Percentiles rank a stretch among this genome's conserved stretches.
Conservation (phyloP, 2,888 invertebrate species). For the Ormia ochracea region DNA sequence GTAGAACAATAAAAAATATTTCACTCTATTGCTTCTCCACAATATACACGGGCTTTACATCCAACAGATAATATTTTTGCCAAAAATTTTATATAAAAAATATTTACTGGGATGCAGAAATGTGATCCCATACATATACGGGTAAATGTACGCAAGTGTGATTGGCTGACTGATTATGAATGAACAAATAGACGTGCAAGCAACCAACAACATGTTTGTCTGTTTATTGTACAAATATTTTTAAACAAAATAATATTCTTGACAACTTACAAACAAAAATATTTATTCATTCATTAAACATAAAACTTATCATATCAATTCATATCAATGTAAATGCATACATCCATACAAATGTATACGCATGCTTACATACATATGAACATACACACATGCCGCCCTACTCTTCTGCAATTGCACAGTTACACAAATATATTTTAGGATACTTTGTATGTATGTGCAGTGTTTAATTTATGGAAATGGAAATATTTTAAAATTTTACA, state of each 20-base stretch:
- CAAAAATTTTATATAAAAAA: too few species aligned
- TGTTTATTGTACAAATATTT: background rate
- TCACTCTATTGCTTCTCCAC: too few species aligned
- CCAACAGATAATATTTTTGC: too few species aligned
- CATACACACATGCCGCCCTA: too few species aligned
- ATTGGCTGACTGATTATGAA: slow-evolving; percentile 3
- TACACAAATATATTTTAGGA: background rate
- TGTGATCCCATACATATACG: background rate
- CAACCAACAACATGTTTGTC: background rate
- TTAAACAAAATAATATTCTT: slow-evolving; percentile 40
- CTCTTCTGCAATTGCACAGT: background rate
- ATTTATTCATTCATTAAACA: slow-evolving; percentile 52
- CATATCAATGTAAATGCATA: slow-evolving; percentile 36
- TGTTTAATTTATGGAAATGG: background rate
- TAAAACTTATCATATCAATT: slow-evolving; percentile 55
- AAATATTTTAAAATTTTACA: slow-evolving; percentile 5
- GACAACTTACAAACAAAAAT: slow-evolving; percentile 19
- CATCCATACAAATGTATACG: background rate
- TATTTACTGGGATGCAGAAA: too few species aligned
- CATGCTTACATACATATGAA: background rate
- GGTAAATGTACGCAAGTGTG: background rate
- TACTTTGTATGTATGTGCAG: background rate
- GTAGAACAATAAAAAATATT: too few species aligned
- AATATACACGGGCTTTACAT: too few species aligned
- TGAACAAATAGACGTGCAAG: background rate